A percentile compares a stretch with the other conserved stretches of the same genome.
Conservation (phyloP, 64 coral and sea anemone genomes). For the Dendrophyllia cribrosa region DNA sequence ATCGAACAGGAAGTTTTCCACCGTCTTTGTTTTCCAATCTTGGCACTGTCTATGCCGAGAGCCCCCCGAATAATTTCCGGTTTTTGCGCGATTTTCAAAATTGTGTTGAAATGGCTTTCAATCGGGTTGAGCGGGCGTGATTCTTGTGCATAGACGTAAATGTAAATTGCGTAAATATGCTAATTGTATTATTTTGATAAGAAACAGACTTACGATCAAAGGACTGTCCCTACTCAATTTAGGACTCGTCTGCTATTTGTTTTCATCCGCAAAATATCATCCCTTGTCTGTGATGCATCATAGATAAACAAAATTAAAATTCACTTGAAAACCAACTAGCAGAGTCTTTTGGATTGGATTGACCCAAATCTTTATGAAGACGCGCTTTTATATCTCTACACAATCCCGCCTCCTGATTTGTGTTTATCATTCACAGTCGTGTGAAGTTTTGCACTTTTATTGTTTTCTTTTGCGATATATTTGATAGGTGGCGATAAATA, state of each 20-base stretch:
- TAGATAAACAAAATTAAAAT: not conserved
- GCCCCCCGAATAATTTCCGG: slow-evolving; percentile 29
- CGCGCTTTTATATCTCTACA: not conserved
- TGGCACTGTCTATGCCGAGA: not conserved
- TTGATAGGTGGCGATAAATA: slow-evolving; percentile 64
- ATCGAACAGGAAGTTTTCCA: slow-evolving; percentile 19
- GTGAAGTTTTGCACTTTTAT: slow-evolving; percentile 50
- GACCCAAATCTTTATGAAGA: no score
- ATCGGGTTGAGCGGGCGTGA: slow-evolving; percentile 29
- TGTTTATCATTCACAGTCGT: slow-evolving; percentile 52
- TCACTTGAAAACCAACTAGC: not conserved
- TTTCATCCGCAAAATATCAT: not conserved
- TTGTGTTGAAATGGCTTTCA: slow-evolving; percentile 16
- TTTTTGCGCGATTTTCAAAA: not conserved
- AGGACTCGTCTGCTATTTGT: not conserved
- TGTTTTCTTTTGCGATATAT: slow-evolving; percentile 71
- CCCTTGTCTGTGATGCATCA: not conserved
- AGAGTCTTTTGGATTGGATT: not conserved
- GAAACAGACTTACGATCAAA: slow-evolving; percentile 1
- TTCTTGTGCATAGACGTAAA: not conserved
- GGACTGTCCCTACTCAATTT: no score
- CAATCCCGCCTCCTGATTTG: not conserved
- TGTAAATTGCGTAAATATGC: slow-evolving; percentile 49
- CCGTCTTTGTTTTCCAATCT: slow-evolving; percentile 6
- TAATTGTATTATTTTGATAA: slow-evolving; percentile 43